Percentiles rank a stretch among this genome's conserved stretches.
Evolutionary conservation across 2,888 invertebrate species (phyloP).

Genomic region (Tipula vernalis): DNA sequence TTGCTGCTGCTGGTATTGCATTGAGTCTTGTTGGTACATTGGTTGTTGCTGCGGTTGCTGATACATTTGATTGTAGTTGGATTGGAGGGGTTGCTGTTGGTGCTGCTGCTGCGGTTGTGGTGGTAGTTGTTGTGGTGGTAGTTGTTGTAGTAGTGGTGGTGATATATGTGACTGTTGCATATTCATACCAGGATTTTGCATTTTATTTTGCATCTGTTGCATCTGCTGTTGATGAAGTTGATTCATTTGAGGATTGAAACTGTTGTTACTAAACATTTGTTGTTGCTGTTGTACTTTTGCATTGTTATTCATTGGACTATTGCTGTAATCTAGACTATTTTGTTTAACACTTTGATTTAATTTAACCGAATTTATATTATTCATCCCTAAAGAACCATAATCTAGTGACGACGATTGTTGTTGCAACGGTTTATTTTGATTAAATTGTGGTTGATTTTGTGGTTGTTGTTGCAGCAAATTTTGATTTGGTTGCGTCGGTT

Average conservation of each 20-base stretch:
- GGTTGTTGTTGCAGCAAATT: conserved; percentile 18
- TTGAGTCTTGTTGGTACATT: conserved; percentile 22
- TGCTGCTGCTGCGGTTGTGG: conserved; percentile 22
- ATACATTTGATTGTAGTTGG: conserved; percentile 20
- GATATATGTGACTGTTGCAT: conserved; percentile 18
- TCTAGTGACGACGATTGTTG: neutral
- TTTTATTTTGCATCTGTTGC: neutral
- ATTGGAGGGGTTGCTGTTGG: conserved; percentile 23
- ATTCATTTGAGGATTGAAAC: neutral
- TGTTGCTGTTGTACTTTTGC: neutral
- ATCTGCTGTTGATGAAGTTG: neutral
- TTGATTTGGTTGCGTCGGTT: conserved; percentile 26
- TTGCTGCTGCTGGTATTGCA: conserved; percentile 17
- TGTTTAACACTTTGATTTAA: neutral
- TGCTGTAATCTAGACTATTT: conserved; percentile 1
- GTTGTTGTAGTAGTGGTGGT: conserved; percentile 11
- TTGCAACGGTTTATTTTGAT: conserved; percentile 14
- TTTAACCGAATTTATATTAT: neutral
- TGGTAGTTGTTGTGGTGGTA: conserved; percentile 24
- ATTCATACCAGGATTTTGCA: neutral
- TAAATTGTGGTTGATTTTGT: conserved; percentile 9
- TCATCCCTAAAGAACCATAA: neutral
- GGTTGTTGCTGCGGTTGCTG: conserved; percentile 28
- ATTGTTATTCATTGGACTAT: neutral
- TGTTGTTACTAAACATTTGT: neutral